Evolutionary conservation across 2,113 vertebrate genomes (phyloP), one percentile per base, ranked within the genome.

Genomic region (Gila orcuttii): DNA sequence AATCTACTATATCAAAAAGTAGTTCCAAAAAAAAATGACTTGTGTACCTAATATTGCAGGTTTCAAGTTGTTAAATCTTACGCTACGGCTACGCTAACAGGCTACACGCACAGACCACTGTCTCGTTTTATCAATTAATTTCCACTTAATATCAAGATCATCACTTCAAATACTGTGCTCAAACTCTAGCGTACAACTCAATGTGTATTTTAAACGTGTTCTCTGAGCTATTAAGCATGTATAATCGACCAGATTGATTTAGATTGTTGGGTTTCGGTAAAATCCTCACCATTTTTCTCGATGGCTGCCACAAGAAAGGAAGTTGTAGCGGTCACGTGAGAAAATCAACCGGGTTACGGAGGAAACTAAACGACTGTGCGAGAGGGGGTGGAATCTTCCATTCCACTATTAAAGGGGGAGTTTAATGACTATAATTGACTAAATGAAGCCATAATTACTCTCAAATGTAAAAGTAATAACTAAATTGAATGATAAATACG

Each of bases 291-390:
- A 93, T 93, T 82, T 69, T 88, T 86, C 66, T 82, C 79, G 88
- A 87, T 85, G 90, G 91, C 89, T 86, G 89, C 82, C 77, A 92
- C 89, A 91, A 90, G 91, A 93, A 93, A 91, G 88, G 90, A 87
- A 87, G 50, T 78, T n/a, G 50, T 0, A 12, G 31, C 19, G 60
- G 87, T 36, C 31, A 69, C 84, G 62, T 59, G 10, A 2, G 25
- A 79, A 87, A 45, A 79, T 86, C 90, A 87, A 87, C 86, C 91
- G 91, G 91, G 91, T 91, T 83, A 87, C 57, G 79, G 82, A 2
- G 6, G 52, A 52, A 0, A 90, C 82, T 80, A 89, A 78, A 25
- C 9, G 36, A 1, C 2, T 1, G 17, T 23, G 57, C 25, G 15
- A 6, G 55, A 10, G 21, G 64, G 4, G 21, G 1, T 9, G 79